Base-by-base conservation (phyloP, 2,888 invertebrate genomes). In the Aphrophora alni region DNA sequence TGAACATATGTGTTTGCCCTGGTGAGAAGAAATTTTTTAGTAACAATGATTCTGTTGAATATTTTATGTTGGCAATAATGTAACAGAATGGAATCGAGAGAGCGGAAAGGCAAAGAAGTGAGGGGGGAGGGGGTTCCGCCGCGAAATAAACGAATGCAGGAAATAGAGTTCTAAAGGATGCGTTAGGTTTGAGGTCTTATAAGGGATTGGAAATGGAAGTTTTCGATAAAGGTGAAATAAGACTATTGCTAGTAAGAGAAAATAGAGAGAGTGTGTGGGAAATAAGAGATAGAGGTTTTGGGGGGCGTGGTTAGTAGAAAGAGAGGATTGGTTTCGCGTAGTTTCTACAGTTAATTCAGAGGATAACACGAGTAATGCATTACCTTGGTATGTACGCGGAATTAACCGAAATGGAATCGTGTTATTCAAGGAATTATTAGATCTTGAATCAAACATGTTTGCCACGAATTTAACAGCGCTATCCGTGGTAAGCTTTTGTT, bases 181-280 rank as follows among this genome's bases (percentile, higher is more conserved):
- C 14, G 59, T 59, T 59, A 59, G 59, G 59, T 59, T 59, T 59
- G 59, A 21, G 59, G 59, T 59, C 59, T n/a, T 59, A 59, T 59
- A 59, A 21, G 59, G 59, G 59, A 59, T 59, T 59, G 1, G 21
- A 14, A 59, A 59, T 59, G 59, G 21, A 59, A 59, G 59, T 59
- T 59, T 59, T 59, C 59, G 59, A 59, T 59, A 59, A 59, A 59
- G 59, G 59, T 59, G 59, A 59, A 59, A 59, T 59, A 59, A 59
- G 59, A 59, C 21, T 21, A 44, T 44, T 44, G 21, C n/a, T 59
- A 21, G 59, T 14, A 14, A 7, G 59, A 59, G 59, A 5, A 33
- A n/a, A n/a, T n/a, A n/a, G n/a, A n/a, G n/a, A n/a, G n/a, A n/a
- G n/a, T n/a, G n/a, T n/a, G n/a, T n/a, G n/a, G n/a, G n/a, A n/a